Evolutionary conservation across 2,797 vertebrate genomes (phyloP).

Genomic region (Ispidina picta): DNA sequence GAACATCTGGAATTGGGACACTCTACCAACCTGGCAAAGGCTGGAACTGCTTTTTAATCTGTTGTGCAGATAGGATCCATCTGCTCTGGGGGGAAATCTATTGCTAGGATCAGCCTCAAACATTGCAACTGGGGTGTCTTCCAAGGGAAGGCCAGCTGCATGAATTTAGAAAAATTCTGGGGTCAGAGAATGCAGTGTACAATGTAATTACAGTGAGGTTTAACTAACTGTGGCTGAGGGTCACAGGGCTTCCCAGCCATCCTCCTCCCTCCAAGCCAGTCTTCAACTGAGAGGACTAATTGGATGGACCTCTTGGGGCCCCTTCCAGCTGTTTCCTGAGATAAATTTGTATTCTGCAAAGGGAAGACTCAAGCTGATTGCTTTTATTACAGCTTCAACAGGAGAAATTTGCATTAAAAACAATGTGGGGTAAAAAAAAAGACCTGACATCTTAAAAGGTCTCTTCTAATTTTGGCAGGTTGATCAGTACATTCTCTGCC

Average conservation of each 20-base stretch:
- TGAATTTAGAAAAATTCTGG: neutral
- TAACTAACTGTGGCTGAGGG: neutral
- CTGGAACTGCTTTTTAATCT: neutral
- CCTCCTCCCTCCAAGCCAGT: neutral
- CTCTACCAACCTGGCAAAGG: neutral
- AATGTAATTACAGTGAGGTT: neutral
- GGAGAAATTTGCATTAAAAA: conserved; percentile 41
- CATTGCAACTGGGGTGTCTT: neutral
- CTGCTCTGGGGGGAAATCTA: neutral
- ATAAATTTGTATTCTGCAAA: conserved; percentile 34
- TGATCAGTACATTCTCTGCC: neutral
- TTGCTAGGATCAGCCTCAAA: neutral
- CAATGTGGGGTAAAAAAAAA: neutral
- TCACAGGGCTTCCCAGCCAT: neutral
- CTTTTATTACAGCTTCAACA: conserved; percentile 14
- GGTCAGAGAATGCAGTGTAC: neutral
- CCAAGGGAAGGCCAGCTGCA: neutral
- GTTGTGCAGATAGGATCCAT: neutral
- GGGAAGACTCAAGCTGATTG: conserved; percentile 19
- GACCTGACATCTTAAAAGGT: conserved; percentile 3
- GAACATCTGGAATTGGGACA: neutral
- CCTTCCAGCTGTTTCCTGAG: conserved; percentile 42
- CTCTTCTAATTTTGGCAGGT: conserved; percentile 40
- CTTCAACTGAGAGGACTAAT: conserved; percentile 37
- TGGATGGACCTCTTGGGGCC: conserved; percentile 10